These are phyloP conservation scores for Tretioscincus oriximinensis DNA, from an alignment of 2,113 vertebrate genomes.

Conservation along the genomic window DNA sequence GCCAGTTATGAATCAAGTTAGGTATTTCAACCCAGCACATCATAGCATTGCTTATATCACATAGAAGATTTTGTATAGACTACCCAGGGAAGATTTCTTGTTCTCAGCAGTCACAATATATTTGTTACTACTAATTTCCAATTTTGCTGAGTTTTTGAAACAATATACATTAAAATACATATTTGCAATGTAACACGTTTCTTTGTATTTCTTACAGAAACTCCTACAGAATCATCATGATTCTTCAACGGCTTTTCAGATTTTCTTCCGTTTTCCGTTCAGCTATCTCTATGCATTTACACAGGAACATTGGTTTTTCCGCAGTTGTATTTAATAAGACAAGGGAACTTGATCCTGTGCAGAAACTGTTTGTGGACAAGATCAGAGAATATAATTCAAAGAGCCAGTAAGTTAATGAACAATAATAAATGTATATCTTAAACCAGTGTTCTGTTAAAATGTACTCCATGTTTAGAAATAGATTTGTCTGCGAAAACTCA, in stretches of 20 bases:
- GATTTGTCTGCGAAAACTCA: no score
- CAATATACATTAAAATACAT: background rate
- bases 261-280: constrained; percentile 80
- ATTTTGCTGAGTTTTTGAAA: no score
- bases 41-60: no score
- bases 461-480: no score
- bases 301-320: constrained; percentile 89
- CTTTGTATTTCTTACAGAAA: constrained; percentile 11
- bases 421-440: background rate
- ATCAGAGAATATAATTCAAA: constrained; percentile 89
- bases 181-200: background rate
- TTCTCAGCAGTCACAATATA: background rate
- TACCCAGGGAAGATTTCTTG: no score
- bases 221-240: constrained; percentile 73
- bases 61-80: no score
- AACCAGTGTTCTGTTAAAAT: background rate
- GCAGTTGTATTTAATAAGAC: constrained; percentile 82
- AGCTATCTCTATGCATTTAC: constrained; percentile 70
- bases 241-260: constrained; percentile 77
- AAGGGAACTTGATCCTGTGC: constrained; percentile 89
- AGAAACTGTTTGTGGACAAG: constrained; percentile 96
- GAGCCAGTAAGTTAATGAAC: constrained; percentile 82
- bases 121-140: no score
- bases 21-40: no score
- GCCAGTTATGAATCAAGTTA: no score